A percentile compares a stretch with the other conserved stretches of the same genome.
Evolutionary conservation across 2,113 vertebrate species (phyloP).

Genomic region (Pseudopodoces humilis): DNA sequence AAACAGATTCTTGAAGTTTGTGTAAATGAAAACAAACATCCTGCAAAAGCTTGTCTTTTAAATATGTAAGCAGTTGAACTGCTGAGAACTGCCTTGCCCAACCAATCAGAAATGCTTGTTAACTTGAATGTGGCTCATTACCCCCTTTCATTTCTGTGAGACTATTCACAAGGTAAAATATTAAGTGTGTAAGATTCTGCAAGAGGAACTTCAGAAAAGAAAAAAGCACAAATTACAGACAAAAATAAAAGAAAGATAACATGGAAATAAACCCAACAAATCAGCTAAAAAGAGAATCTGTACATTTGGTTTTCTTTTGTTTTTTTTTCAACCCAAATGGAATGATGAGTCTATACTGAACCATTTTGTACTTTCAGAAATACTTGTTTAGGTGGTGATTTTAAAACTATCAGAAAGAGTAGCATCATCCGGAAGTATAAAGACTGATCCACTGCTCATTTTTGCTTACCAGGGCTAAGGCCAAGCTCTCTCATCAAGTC

Average conservation of each 20-base stretch:
- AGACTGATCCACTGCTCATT: not conserved
- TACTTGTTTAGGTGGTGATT: not conserved
- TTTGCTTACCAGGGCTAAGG: conserved; percentile 92
- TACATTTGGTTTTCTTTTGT: rapidly evolving
- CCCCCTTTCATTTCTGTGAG: not conserved
- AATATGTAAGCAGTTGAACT: not conserved
- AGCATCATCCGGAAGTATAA: not conserved
- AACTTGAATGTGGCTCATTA: not conserved
- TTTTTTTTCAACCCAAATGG: not conserved
- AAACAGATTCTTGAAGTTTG: not conserved
- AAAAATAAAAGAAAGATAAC: not conserved
- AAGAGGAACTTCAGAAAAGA: not conserved
- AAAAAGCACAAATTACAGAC: not conserved
- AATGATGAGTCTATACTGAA: not conserved
- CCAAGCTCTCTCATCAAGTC: conserved; percentile 90
- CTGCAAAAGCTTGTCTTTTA: not conserved
- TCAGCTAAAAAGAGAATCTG: not conserved
- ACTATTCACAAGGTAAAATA: not conserved
- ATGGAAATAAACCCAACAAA: not conserved
- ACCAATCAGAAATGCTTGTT: not conserved
- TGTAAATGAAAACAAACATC: not conserved
- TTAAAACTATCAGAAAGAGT: not conserved
- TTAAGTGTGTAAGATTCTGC: not conserved
- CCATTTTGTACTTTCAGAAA: not conserved
- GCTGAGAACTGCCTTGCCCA: not conserved